Evolutionary conservation across 2,113 vertebrate species (phyloP).

Genomic region (Pelusios castaneus): DNA sequence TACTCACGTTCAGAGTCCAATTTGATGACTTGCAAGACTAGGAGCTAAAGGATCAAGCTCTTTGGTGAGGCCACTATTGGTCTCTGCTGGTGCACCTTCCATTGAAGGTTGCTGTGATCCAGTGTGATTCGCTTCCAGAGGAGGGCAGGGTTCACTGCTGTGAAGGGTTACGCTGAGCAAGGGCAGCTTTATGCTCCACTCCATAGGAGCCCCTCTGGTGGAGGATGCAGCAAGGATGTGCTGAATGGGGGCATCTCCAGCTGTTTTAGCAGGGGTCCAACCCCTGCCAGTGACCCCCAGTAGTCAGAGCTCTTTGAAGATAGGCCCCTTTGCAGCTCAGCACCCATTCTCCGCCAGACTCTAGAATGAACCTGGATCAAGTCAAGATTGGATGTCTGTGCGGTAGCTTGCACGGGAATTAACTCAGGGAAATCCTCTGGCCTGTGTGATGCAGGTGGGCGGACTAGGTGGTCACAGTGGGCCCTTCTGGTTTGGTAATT

Average conservation of each 20-base stretch:
- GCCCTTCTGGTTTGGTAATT: neutral
- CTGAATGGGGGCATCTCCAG: neutral
- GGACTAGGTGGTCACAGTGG: neutral
- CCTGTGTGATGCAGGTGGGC: neutral
- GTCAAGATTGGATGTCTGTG: neutral
- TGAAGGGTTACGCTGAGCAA: neutral
- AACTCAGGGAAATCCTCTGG: neutral
- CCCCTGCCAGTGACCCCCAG: neutral
- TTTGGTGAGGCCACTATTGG: neutral
- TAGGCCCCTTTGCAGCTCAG: neutral
- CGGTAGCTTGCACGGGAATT: neutral
- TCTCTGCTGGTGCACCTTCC: neutral
- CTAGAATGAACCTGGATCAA: neutral
- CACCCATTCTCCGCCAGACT: neutral
- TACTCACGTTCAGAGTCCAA: neutral
- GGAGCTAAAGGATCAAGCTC: neutral
- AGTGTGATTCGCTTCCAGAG: neutral
- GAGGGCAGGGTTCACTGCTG: rapidly evolving
- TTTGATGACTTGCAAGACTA: neutral
- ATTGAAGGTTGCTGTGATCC: neutral
- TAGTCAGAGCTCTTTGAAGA: rapidly evolving
- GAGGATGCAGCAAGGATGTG: neutral
- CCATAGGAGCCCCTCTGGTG: neutral
- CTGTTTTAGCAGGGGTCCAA: neutral
- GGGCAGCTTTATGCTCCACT: neutral